Evolutionary conservation across 2,888 invertebrate genomes (phyloP).

Genomic region (Spodoptera littoralis): DNA sequence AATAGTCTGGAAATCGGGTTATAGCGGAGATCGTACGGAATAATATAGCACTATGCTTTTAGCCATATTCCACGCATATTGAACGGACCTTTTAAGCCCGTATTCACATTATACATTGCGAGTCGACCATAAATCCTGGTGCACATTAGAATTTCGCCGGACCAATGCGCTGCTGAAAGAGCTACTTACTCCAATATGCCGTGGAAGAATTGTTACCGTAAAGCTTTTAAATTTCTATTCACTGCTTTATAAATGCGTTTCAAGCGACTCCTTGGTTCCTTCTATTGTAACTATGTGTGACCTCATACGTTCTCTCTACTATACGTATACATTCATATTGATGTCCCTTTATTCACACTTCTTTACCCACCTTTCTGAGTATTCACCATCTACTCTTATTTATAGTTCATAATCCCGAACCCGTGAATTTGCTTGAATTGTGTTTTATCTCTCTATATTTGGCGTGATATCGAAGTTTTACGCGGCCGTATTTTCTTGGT

Average conservation of each 20-base stretch:
- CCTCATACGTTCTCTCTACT: conserved; percentile 5
- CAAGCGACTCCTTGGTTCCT: conserved; percentile 24
- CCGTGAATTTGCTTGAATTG: conserved; percentile 35
- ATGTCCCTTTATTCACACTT: conserved; percentile 20
- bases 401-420: conserved; percentile 45
- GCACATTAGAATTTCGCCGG: conserved; percentile 69
- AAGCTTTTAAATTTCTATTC: conserved; percentile 67
- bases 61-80: conserved; percentile 57
- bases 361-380: conserved; percentile 15
- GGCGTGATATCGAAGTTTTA: conserved; percentile 45
- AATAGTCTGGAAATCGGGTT: conserved; percentile 63
- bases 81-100: conserved; percentile 60
- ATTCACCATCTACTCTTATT: conserved; percentile 27
- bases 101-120: conserved; percentile 64
- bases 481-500: conserved; percentile 39
- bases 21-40: conserved; percentile 49
- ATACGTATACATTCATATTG: conserved; percentile 26
- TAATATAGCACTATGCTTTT: conserved; percentile 58
- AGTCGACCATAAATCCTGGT: conserved; percentile 67
- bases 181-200: conserved; percentile 63
- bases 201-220: conserved; percentile 59
- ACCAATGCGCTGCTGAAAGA: conserved; percentile 61
- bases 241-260: conserved; percentile 45
- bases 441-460: conserved; percentile 35
- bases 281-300: conserved; percentile 21